Percentiles rank a stretch among this genome's conserved stretches.
These are phyloP conservation scores for Elephantulus edwardii DNA, from an alignment of 2,113 vertebrate species.

Conservation along the genomic window DNA sequence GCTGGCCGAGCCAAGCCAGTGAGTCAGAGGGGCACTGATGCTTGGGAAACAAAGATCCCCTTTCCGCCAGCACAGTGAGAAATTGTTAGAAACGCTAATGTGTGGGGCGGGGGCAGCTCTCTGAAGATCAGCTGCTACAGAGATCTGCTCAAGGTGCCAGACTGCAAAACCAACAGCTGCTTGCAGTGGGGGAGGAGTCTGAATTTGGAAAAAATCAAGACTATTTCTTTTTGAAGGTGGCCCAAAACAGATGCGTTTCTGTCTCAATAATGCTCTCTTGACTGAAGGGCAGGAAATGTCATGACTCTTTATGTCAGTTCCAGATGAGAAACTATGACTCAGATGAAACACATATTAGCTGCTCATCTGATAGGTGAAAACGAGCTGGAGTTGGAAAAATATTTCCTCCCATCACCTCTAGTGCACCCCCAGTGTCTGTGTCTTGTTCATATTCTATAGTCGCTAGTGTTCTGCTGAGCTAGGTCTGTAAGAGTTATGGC, in stretches of 20 bases:
- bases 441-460: background rate
- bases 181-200: background rate
- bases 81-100: background rate
- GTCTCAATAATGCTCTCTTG: background rate
- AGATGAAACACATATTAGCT: background rate
- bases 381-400: background rate
- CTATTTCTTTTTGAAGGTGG: slow-evolving; percentile 34
- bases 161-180: slow-evolving; percentile 10
- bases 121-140: background rate
- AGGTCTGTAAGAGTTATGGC: background rate
- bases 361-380: background rate
- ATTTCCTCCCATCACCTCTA: background rate
- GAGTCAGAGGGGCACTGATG: slow-evolving; percentile 27
- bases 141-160: slow-evolving; percentile 25
- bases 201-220: background rate
- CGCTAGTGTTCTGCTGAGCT: background rate
- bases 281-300: slow-evolving; percentile 14
- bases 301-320: background rate
- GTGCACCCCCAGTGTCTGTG: background rate
- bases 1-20: fast-evolving
- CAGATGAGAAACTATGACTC: slow-evolving; percentile 15
- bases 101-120: background rate
- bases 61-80: background rate
- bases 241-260: slow-evolving; percentile 24
- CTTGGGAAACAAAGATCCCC: background rate